Conservation (phyloP, 2,113 vertebrate genomes). For the Otocyon megalotis region DNA sequence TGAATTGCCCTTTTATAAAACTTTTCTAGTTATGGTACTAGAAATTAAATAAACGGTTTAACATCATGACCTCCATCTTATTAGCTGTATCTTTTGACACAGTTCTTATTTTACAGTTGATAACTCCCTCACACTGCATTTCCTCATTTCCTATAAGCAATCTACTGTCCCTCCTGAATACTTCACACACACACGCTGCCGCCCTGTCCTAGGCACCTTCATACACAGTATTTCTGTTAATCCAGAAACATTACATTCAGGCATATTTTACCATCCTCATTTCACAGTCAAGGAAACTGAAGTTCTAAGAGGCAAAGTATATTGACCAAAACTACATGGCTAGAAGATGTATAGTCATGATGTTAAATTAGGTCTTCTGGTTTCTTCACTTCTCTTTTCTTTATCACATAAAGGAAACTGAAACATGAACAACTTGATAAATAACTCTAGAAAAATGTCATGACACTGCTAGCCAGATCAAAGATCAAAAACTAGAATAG, state of each 20-base stretch:
- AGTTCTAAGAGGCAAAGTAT: background rate
- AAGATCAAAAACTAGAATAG: background rate
- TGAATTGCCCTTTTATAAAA: background rate
- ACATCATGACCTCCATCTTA: background rate
- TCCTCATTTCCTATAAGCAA: background rate
- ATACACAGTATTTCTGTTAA: background rate
- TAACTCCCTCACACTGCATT: background rate
- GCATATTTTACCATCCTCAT: background rate
- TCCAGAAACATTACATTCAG: background rate
- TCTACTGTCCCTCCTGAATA: background rate
- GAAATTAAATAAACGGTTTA: background rate
- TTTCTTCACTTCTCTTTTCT: background rate
- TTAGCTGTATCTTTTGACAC: background rate
- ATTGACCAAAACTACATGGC: background rate
- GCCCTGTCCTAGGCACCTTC: background rate
- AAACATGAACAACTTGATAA: background rate
- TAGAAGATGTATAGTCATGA: background rate
- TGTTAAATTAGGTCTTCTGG: background rate
- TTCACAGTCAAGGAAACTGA: constrained; percentile 13
- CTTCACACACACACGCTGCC: background rate
- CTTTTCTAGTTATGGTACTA: background rate
- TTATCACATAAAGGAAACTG: background rate
- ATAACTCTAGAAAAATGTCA: background rate
- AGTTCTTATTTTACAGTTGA: background rate
- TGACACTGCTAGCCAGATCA: background rate